These are phyloP conservation scores for Apistogramma diplotaenia DNA, from an alignment of 2,113 vertebrate species.

Conservation along the genomic window DNA sequence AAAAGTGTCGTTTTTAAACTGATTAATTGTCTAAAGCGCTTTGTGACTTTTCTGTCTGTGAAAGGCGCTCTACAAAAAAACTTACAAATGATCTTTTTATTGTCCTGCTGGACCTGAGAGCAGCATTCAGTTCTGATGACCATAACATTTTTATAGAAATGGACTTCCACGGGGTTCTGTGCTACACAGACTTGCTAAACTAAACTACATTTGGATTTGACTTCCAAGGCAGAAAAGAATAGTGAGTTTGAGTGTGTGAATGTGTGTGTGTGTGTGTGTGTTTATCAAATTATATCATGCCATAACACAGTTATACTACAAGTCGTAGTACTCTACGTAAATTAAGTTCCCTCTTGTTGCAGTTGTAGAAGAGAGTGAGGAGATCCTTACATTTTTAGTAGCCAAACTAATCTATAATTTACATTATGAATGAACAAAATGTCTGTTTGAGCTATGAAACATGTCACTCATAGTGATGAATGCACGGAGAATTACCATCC, in stretches of 20 bases:
- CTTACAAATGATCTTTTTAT: too few relatives aligned
- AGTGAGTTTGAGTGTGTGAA: too few relatives aligned
- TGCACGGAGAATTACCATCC: not conserved
- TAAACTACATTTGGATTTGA: not conserved
- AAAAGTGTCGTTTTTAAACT: too few relatives aligned
- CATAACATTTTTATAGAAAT: too few relatives aligned
- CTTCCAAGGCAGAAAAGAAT: not conserved
- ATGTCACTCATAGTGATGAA: not conserved
- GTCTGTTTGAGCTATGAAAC: not conserved
- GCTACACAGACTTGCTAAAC: too few relatives aligned
- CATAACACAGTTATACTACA: not conserved
- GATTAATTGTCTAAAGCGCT: too few relatives aligned
- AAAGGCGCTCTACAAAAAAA: too few relatives aligned
- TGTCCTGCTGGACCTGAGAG: too few relatives aligned
- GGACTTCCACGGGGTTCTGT: too few relatives aligned
- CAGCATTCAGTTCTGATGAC: too few relatives aligned
- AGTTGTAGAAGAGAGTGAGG: not conserved
- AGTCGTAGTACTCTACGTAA: not conserved
- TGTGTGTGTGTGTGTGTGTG: too few relatives aligned
- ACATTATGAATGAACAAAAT: not conserved
- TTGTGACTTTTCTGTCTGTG: too few relatives aligned
- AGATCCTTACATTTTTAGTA: not conserved
- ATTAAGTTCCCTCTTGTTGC: not conserved
- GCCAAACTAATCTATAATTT: not conserved
- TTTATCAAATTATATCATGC: not conserved